These are phyloP conservation scores for Sialia sialis DNA, from an alignment of 2,113 vertebrate genomes.

Conservation along the genomic window DNA sequence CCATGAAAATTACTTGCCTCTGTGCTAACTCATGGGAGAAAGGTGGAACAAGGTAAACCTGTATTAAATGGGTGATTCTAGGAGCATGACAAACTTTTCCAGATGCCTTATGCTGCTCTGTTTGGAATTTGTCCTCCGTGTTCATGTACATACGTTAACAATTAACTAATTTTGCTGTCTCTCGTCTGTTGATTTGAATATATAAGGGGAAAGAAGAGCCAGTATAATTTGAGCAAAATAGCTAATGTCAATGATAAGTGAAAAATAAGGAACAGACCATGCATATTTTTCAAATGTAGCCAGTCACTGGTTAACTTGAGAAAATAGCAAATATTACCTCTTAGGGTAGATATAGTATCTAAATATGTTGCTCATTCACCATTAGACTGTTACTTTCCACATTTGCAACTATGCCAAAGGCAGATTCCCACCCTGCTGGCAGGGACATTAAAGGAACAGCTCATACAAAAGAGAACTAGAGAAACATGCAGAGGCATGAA, in stretches of 20 bases:
- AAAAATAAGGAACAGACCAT: background rate
- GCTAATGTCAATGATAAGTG: background rate
- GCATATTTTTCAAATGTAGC: background rate
- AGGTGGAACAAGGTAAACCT: background rate
- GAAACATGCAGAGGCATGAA: background rate
- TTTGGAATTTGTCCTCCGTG: slow-evolving; percentile 35
- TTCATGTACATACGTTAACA: background rate
- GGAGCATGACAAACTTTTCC: background rate
- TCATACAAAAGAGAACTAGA: background rate
- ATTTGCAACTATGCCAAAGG: background rate
- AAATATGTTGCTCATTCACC: background rate
- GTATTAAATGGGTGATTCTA: background rate
- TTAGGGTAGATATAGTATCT: background rate
- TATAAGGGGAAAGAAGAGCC: background rate
- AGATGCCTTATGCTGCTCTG: background rate
- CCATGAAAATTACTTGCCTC: background rate
- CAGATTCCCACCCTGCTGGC: background rate
- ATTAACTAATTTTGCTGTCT: slow-evolving; percentile 10
- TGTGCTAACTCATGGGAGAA: background rate
- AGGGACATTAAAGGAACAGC: background rate
- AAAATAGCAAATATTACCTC: background rate
- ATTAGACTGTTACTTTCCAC: background rate
- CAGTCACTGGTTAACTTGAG: background rate
- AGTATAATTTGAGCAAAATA: background rate
- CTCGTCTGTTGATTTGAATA: background rate